Evolutionary conservation across 92 coral and sea anemone genomes (phyloP).

Genomic region (Scolanthus callimorphus): DNA sequence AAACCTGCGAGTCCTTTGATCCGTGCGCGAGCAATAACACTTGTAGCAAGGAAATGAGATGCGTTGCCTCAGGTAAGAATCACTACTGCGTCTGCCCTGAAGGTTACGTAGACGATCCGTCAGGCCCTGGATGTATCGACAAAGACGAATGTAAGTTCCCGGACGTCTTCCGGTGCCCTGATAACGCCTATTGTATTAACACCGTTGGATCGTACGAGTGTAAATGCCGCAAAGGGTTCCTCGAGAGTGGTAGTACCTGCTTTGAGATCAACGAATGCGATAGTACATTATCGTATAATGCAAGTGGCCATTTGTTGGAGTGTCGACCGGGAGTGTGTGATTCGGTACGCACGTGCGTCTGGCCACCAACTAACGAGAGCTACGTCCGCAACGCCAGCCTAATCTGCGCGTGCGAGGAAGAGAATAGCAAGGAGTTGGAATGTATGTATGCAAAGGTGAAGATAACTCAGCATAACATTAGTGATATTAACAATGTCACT

Average conservation of each 20-base stretch:
- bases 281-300: constrained; percentile 13
- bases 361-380: constrained; percentile 20
- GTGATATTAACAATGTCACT: too few species aligned
- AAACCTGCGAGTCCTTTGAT: constrained; percentile 43
- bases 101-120: constrained; percentile 35
- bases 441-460: constrained; percentile 30
- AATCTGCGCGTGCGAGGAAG: constrained; percentile 46
- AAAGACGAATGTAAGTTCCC: constrained; percentile 40
- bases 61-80: constrained; percentile 42
- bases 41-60: constrained; percentile 46
- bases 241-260: too few species aligned
- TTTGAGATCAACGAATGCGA: constrained; percentile 60
- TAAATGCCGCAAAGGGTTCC: too few species aligned
- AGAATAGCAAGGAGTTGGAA: constrained; percentile 21
- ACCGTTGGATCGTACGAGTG: too few species aligned
- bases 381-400: constrained; percentile 23
- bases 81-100: constrained; percentile 63
- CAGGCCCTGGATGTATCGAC: constrained; percentile 43
- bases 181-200: too few species aligned
- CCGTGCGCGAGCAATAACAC: constrained; percentile 49
- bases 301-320: constrained; percentile 36
- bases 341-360: constrained; percentile 36
- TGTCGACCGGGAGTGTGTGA: constrained; percentile 49
- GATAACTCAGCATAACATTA: too few species aligned
- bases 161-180: constrained; percentile 27